These are phyloP conservation scores for Epinephelus coioides DNA, from an alignment of 2,797 vertebrate genomes.

Conservation along the genomic window DNA sequence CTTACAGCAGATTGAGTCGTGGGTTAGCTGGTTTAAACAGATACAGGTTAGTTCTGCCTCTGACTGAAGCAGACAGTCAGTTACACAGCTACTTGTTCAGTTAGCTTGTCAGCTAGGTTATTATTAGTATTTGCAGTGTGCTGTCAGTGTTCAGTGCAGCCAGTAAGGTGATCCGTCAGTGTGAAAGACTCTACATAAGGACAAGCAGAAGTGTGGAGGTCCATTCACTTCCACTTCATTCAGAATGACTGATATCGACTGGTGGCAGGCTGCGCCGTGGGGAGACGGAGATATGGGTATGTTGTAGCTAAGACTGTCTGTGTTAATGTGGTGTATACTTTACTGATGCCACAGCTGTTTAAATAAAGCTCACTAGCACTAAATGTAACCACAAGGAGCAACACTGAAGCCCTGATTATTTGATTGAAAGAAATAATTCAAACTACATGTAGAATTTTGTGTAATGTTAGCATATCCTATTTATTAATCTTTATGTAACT, in stretches of 20 bases:
- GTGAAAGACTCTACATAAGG: not conserved
- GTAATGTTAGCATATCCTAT: too few relatives aligned
- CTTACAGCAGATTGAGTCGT: not conserved
- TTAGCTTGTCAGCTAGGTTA: conserved; percentile 12
- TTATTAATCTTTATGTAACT: too few relatives aligned
- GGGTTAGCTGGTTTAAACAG: not conserved
- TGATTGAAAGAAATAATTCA: too few relatives aligned
- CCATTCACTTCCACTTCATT: not conserved
- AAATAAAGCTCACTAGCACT: not conserved
- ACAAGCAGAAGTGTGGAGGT: conserved; percentile 10
- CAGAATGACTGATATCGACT: conserved; percentile 89
- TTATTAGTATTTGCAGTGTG: conserved; percentile 27
- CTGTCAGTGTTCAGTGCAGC: conserved; percentile 3
- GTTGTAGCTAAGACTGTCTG: conserved; percentile 46
- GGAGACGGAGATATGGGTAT: conserved; percentile 96
- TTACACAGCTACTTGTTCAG: not conserved
- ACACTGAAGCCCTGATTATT: not conserved
- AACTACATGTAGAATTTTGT: too few relatives aligned
- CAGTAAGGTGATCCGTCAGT: conserved; percentile 6
- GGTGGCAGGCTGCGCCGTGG: conserved; percentile 93
- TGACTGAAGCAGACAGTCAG: not conserved
- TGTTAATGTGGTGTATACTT: conserved; percentile 4
- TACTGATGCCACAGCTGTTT: conserved; percentile 15
- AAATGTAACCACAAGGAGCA: conserved; percentile 34
- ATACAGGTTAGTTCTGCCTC: too few relatives aligned